Evolutionary conservation across 2,113 vertebrate species (phyloP), one percentile per base, ranked within the genome.

Genomic region (Thamnaconus septentrionalis): DNA sequence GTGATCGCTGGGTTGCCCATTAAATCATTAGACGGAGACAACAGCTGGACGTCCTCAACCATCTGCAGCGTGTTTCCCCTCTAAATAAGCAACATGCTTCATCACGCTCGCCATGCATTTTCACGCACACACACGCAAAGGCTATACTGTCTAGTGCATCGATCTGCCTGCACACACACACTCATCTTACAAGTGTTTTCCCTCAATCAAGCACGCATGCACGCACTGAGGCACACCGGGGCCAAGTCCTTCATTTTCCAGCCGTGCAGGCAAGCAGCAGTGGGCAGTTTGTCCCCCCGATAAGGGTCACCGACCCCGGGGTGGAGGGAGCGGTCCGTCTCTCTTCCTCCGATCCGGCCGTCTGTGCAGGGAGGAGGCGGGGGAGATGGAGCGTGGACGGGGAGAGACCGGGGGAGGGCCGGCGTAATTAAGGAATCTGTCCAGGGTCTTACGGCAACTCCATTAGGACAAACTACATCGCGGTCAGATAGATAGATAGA

Each of bases 181-280:
- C 63, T 53, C 4, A 59, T 73, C 48, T 57, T 58, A 53, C 8
- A 46, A 56, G n/a, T 41, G 43, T 40, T 59, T 59, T 48, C 47
- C 41, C n/a, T 61, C 31, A 60, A 44, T 60, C 47, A 49, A 51
- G 18, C 63, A 54, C 45, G 56, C 53, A 71, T 54, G 0, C 3
- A 81, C 73, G 76, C 79, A 75, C 76, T 66, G 74, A 47, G 65
- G 52, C 41, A 73, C 77, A 11, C 52, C 65, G 64, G 18, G 18
- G 18, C 18, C 82, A 50, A 82, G 77, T 84, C 82, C 80, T 83
- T 87, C 64, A 88, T 87, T 90, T 88, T 90, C 84, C 82, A 86
- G 82, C 78, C 80, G 76, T 85, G 78, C 85, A 85, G 87, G 71
- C 84, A 85, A 78, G 80, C 71, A 75, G 81, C 53, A 52, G 77